Base-by-base conservation (phyloP, 2,797 vertebrate genomes). In the Otolemur crassicaudatus region DNA sequence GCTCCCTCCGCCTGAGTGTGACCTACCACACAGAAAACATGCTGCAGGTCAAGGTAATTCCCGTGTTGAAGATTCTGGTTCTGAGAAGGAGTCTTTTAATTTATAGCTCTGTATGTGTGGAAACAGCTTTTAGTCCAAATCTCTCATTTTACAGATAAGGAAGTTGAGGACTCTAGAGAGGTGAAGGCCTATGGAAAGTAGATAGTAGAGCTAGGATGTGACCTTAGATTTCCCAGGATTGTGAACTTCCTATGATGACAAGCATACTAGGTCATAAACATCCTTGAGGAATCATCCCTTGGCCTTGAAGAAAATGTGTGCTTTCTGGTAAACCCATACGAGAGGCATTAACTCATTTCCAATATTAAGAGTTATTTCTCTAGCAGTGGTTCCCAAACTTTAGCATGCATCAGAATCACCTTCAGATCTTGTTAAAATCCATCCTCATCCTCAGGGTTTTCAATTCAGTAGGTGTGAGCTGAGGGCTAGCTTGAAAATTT, bases 41-140 rank as follows among this genome's bases (percentile, higher is more conserved):
- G 98, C 98, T 99, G 20, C 99, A 99, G 87, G 99, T 99, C 96
- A 99, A 99, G 99, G 99, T 99, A 95, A 91, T n/a, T 46, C 72
- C 29, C 0, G 0, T 8, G 27, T 10, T 46, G 25, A 0, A 27
- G 11, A 22, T 31, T 73, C 43, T 84, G 23, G 2, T 83, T 81
- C 37, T 81, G 46, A 49, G 7, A 5, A 17, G 0, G 5, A n/a
- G 63, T 12, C 56, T 76, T 75, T 77, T 34, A 63, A 25, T 11
- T 49, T 3, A 31, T 3, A 65, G 43, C 43, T 67, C 46, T 56
- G 7, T 61, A 31, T 0, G 58, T 46, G 60, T 53, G 29, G 19
- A 70, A 91, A 88, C 19, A 25, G 22, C 73, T 40, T 80, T 53
- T 79, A 20, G 13, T 88, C 5, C 60, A 60, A n/a, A 46, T 23